phyloP scores from a whole-genome alignment of 1,140 invertebrate species.

The Bursaphelenchus mucronatus region DNA sequence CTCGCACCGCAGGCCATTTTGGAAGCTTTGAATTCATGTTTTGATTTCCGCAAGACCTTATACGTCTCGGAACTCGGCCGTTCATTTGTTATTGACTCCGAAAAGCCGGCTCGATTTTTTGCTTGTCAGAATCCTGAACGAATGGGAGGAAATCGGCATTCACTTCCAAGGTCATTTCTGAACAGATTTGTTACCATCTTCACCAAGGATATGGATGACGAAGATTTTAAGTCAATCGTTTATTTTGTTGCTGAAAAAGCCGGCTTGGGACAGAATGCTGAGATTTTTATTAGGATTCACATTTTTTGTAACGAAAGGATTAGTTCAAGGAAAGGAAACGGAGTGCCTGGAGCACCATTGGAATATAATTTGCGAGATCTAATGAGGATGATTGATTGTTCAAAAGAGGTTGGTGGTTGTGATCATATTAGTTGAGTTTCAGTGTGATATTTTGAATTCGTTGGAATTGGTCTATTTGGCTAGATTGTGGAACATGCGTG shows the following conservation, averaged over 20 bases:
- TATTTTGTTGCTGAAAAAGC: background rate
- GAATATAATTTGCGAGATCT: slow-evolving; percentile 95
- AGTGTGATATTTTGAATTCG: background rate
- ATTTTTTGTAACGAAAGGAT: slow-evolving; percentile 8
- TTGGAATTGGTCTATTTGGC: slow-evolving; percentile 69
- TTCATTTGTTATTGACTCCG: slow-evolving; percentile 72
- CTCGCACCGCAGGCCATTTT: slow-evolving; percentile 94
- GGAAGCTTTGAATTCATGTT: slow-evolving; percentile 93
- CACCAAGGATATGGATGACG: slow-evolving; percentile 72
- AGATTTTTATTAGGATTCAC: slow-evolving; percentile 10
- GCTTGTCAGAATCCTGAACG: slow-evolving; percentile 95
- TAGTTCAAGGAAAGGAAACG: background rate
- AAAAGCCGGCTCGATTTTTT: slow-evolving; percentile 75
- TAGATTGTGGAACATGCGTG: slow-evolving; percentile 72
- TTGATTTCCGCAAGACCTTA: slow-evolving; percentile 93
- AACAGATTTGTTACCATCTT: slow-evolving; percentile 92
- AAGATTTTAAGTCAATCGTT: slow-evolving; percentile 68
- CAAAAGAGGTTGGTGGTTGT: slow-evolving; percentile 24
- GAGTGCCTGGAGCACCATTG: slow-evolving; percentile 65
- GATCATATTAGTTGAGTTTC: background rate
- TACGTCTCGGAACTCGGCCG: slow-evolving; percentile 88
- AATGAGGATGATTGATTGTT: slow-evolving; percentile 71
- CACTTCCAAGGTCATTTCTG: slow-evolving; percentile 89
- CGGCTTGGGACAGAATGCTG: background rate
- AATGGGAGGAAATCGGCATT: slow-evolving; percentile 89